phyloP scores from a whole-genome alignment of 2,888 invertebrate species.

The Chironomus tentans region DNA sequence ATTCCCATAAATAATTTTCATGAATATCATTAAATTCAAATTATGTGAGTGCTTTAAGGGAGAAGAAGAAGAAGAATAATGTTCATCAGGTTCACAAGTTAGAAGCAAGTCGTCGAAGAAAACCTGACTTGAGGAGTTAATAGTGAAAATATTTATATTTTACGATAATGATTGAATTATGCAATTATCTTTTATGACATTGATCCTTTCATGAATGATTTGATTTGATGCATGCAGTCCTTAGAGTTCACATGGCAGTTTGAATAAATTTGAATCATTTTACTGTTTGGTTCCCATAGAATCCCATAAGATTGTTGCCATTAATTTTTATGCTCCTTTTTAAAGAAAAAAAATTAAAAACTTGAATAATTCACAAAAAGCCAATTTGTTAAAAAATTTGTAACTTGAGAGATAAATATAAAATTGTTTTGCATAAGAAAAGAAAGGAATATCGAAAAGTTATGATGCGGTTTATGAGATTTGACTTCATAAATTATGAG shows the following conservation, averaged over 20 bases:
- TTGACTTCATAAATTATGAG: conserved; percentile 17
- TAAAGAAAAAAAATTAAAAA: background rate
- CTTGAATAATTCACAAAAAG: background rate
- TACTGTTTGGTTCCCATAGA: conserved; percentile 4
- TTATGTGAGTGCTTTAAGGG: background rate
- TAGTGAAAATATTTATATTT: background rate
- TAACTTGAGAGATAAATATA: background rate
- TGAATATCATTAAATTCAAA: conserved; percentile 1
- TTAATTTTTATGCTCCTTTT: conserved; percentile 12
- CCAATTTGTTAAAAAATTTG: background rate
- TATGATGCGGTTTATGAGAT: conserved; percentile 18
- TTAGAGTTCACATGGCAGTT: background rate
- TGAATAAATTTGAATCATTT: background rate
- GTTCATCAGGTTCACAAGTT: conserved; percentile 14
- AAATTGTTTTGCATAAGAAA: conserved; percentile 16
- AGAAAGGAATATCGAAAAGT: background rate
- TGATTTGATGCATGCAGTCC: background rate
- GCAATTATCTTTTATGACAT: conserved; percentile 16
- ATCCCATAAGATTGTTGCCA: background rate
- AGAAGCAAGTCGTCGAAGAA: background rate
- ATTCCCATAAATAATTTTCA: conserved; percentile 12
- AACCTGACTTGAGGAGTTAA: conserved; percentile 19
- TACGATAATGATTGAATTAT: conserved; percentile 25
- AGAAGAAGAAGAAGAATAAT: background rate
- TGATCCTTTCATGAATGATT: conserved; percentile 16